These are phyloP conservation scores for Mormyrus lacerda DNA, from an alignment of 2,113 vertebrate genomes.

Conservation along the genomic window DNA sequence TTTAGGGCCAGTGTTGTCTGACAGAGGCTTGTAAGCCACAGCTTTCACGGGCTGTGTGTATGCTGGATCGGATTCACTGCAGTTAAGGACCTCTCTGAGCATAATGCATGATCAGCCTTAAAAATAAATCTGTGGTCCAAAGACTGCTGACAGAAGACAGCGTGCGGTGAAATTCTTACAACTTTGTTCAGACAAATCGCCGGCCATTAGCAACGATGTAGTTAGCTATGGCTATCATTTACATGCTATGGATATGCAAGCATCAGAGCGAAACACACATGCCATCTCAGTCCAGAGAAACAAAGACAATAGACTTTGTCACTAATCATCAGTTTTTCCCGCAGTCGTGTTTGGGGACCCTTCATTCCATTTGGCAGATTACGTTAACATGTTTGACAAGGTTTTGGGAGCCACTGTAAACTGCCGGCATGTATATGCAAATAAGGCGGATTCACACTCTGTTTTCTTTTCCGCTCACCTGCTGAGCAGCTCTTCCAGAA, in stretches of 20 bases:
- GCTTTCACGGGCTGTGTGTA: conserved; percentile 50
- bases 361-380: neutral
- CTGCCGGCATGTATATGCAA: neutral
- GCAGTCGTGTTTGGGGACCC: neutral
- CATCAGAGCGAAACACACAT: neutral
- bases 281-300: neutral
- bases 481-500: neutral
- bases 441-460: conserved; percentile 21
- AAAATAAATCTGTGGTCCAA: conserved; percentile 47
- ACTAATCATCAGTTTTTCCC: neutral
- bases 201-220: conserved; percentile 28
- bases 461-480: conserved; percentile 30
- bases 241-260: neutral
- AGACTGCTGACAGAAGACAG: conserved; percentile 21
- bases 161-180: conserved; percentile 39
- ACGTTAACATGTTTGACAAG: neutral
- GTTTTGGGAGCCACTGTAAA: neutral
- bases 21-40: conserved; percentile 53
- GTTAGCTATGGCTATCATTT: neutral
- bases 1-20: conserved; percentile 25
- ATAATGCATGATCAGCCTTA: neutral
- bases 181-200: conserved; percentile 45
- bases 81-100: conserved; percentile 52
- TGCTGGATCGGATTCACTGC: conserved; percentile 54
- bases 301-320: neutral